Percentiles rank a stretch among this genome's conserved stretches.
These are phyloP conservation scores for Andrena dorsata DNA, from an alignment of 2,888 invertebrate genomes.

Conservation along the genomic window DNA sequence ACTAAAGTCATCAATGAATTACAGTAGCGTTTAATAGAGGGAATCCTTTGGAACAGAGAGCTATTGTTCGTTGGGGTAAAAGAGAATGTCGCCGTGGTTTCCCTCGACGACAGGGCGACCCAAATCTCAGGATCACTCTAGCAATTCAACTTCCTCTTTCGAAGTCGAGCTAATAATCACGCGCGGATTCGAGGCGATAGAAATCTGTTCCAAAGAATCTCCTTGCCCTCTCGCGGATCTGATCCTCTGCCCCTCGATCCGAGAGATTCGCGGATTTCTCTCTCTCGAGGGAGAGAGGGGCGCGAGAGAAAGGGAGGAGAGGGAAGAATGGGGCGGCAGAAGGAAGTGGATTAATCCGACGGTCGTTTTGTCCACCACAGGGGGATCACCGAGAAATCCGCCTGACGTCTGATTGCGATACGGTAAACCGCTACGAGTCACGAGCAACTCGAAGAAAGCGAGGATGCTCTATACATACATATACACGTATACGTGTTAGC, in stretches of 20 bases:
- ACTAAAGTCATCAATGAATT: too few species aligned
- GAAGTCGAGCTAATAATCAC: too few species aligned
- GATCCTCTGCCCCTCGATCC: slow-evolving; percentile 9
- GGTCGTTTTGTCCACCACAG: slow-evolving; percentile 67
- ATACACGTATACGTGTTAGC: slow-evolving; percentile 57
- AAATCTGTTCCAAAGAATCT: slow-evolving; percentile 15
- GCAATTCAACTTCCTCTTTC: too few species aligned
- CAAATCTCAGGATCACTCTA: too few species aligned
- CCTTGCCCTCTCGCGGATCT: not conserved
- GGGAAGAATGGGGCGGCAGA: slow-evolving; percentile 19
- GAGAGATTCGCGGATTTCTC: not conserved
- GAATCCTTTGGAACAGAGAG: too few species aligned
- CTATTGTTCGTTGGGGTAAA: too few species aligned
- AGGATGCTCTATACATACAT: slow-evolving; percentile 47
- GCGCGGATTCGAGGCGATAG: too few species aligned
- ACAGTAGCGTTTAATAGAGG: too few species aligned
- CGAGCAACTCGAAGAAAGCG: slow-evolving; percentile 56
- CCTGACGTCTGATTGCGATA: slow-evolving; percentile 77
- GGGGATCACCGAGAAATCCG: slow-evolving; percentile 73
- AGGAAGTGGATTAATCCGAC: slow-evolving; percentile 65
- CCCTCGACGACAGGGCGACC: too few species aligned
- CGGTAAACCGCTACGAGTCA: slow-evolving; percentile 69
- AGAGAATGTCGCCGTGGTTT: too few species aligned
- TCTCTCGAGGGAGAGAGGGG: not conserved
- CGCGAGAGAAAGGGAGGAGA: slow-evolving; percentile 12